A percentile compares a stretch with the other conserved stretches of the same genome.
These are phyloP conservation scores for Oryzias javanicus DNA, from an alignment of 2,113 vertebrate species.

Conservation along the genomic window DNA sequence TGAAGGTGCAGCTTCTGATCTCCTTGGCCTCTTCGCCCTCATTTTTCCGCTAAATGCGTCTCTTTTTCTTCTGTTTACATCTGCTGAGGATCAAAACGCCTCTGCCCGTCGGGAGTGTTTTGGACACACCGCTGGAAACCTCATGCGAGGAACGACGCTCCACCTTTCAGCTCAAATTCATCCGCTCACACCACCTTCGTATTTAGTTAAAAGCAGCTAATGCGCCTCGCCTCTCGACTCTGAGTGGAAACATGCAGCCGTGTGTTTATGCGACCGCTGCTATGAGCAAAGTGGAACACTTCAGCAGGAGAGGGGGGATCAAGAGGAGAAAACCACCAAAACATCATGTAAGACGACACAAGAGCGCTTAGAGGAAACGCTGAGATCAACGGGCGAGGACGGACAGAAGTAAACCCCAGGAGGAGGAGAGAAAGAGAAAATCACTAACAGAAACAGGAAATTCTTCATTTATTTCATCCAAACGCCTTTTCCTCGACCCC, in stretches of 20 bases:
- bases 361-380: background rate
- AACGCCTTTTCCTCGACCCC: conserved; percentile 36
- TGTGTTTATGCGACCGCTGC: conserved; percentile 1
- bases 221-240: conserved; percentile 13
- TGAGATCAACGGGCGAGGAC: conserved; percentile 14
- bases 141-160: conserved; percentile 12
- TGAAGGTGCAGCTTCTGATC: conserved; percentile 35
- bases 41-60: background rate
- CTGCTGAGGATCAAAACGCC: conserved; percentile 21
- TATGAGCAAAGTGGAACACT: conserved; percentile 2
- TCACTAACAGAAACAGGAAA: conserved; percentile 17
- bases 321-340: background rate
- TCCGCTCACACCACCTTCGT: conserved; percentile 30
- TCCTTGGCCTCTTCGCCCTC: conserved; percentile 17
- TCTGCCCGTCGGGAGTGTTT: conserved; percentile 1
- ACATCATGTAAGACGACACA: background rate
- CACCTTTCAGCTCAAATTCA: conserved; percentile 17
- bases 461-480: conserved; percentile 36
- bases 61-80: conserved; percentile 37
- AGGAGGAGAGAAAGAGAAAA: conserved; percentile 8
- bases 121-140: conserved; percentile 18
- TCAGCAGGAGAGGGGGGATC: background rate
- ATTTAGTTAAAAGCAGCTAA: conserved; percentile 46
- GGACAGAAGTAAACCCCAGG: conserved; percentile 4
- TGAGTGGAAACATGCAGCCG: conserved; percentile 12